These are phyloP conservation scores for Pandion haliaetus DNA, from an alignment of 2,113 vertebrate genomes.

Conservation along the genomic window DNA sequence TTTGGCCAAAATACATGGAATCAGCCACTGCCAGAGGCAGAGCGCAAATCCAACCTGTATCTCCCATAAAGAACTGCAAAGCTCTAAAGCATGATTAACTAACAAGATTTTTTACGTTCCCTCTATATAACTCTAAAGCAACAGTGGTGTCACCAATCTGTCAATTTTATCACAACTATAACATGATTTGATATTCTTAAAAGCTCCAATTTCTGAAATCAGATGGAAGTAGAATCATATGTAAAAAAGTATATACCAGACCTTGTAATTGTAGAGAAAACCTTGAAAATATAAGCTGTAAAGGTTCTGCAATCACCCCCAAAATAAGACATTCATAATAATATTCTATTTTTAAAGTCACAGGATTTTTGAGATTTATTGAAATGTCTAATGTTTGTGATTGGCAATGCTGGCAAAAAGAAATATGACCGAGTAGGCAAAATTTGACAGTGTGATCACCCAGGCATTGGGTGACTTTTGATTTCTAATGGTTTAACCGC, in stretches of 20 bases:
- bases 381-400: background rate
- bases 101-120: background rate
- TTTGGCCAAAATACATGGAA: background rate
- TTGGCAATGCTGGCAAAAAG: background rate
- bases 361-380: background rate
- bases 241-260: background rate
- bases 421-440: background rate
- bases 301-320: background rate
- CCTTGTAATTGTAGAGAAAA: background rate
- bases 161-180: background rate
- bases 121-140: background rate
- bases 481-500: background rate
- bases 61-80: background rate
- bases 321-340: background rate
- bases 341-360: background rate
- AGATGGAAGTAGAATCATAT: background rate
- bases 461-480: background rate
- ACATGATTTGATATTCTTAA: background rate
- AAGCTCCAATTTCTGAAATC: background rate
- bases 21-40: background rate
- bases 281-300: background rate
- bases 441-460: background rate
- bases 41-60: background rate
- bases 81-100: background rate
- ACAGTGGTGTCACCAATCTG: background rate